Conservation (phyloP, 2,888 invertebrate species). For the Phytoseiulus persimilis region DNA sequence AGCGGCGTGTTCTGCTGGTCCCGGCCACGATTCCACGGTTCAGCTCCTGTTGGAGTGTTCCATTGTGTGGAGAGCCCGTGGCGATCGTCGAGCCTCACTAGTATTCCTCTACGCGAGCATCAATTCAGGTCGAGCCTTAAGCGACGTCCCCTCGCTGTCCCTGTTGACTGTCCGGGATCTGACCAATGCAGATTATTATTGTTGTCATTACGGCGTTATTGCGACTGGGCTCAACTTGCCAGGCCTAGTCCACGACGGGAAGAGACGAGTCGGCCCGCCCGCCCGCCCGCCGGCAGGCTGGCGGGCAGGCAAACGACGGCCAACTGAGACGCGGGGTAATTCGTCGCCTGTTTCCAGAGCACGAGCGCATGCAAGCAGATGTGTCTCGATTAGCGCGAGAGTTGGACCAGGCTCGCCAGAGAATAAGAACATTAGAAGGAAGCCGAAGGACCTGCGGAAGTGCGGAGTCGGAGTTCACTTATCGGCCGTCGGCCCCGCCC, state of each 20-base stretch:
- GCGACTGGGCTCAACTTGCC: not conserved
- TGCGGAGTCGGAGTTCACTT: not conserved
- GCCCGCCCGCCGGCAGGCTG: not conserved
- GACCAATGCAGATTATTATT: constrained; percentile 5
- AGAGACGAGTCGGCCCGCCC: no score
- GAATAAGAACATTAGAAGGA: constrained; percentile 14
- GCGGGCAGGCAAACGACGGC: not conserved
- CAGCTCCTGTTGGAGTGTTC: not conserved
- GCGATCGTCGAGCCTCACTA: not conserved
- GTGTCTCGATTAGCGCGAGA: constrained; percentile 31
- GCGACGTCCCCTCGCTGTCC: not conserved
- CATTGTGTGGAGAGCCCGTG: not conserved
- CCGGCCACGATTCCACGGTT: not conserved
- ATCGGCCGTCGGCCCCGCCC: not conserved
- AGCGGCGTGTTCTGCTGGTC: not conserved
- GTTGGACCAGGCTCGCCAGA: constrained; percentile 11
- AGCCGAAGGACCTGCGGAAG: not conserved
- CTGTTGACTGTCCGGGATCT: not conserved
- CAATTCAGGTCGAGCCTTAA: not conserved
- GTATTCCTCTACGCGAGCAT: not conserved
- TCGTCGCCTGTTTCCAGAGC: not conserved
- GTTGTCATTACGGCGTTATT: not conserved
- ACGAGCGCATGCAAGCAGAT: constrained; percentile 37
- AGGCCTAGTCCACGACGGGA: not conserved
- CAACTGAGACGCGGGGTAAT: not conserved